phyloP scores from a whole-genome alignment of 2,797 vertebrate species.

The Thalassophryne amazonica region DNA sequence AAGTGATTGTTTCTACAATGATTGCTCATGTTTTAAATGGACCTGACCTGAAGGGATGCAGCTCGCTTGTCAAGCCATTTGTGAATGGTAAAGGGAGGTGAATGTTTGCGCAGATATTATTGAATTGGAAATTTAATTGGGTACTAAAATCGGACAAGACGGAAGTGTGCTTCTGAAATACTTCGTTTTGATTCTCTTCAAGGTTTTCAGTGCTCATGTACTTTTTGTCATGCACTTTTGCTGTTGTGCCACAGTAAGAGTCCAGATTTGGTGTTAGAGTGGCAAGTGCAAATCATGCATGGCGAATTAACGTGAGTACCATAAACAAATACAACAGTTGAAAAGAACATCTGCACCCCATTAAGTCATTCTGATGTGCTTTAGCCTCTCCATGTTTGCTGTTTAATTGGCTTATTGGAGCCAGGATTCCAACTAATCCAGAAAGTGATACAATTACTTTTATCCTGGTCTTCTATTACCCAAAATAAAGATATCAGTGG shows the following conservation, averaged over 20 bases:
- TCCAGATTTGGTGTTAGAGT: slow-evolving; percentile 41
- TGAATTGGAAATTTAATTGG: slow-evolving; percentile 11
- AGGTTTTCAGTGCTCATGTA: slow-evolving; percentile 34
- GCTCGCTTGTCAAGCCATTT: not conserved
- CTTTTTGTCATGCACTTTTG: slow-evolving; percentile 33
- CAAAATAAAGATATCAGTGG: slow-evolving; percentile 65
- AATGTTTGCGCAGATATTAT: slow-evolving; percentile 21
- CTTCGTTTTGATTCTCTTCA: slow-evolving; percentile 22
- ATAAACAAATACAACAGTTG: slow-evolving; percentile 68
- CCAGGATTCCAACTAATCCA: slow-evolving; percentile 56
- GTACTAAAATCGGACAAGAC: not conserved
- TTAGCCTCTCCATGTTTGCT: slow-evolving; percentile 57
- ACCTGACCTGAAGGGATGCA: slow-evolving; percentile 6
- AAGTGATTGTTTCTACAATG: slow-evolving; percentile 19
- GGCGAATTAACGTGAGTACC: slow-evolving; percentile 65
- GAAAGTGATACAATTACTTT: slow-evolving; percentile 64
- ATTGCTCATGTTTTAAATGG: slow-evolving; percentile 25
- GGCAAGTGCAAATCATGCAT: slow-evolving; percentile 44
- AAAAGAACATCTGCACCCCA: slow-evolving; percentile 51
- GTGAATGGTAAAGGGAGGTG: slow-evolving; percentile 11
- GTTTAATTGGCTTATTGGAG: slow-evolving; percentile 65
- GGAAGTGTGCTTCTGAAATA: slow-evolving; percentile 14
- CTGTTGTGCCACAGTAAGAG: slow-evolving; percentile 40
- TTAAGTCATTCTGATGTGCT: slow-evolving; percentile 60
- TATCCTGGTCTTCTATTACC: slow-evolving; percentile 48